Percentiles rank a stretch among this genome's conserved stretches.
Conservation (phyloP, 2,888 invertebrate species). For the Creontiades dilutus region DNA sequence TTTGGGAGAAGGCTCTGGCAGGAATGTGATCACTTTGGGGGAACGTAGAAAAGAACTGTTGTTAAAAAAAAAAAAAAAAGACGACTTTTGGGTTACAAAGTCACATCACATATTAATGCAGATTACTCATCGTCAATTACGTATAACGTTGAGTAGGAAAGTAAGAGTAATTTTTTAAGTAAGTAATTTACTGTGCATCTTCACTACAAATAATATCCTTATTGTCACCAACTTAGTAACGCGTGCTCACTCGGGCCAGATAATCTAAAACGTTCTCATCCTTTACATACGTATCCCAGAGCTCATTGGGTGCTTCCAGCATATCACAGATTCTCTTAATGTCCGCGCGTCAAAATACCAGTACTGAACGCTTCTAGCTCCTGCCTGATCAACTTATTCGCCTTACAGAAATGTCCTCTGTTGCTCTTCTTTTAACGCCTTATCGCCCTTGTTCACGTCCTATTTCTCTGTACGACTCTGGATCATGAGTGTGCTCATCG, state of each 20-base stretch:
- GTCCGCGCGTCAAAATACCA: no score
- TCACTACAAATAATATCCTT: background rate
- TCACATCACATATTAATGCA: slow-evolving; percentile 19
- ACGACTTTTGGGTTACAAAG: background rate
- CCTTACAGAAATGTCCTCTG: no score
- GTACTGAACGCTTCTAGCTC: no score
- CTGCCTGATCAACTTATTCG: no score
- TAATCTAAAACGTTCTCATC: slow-evolving; percentile 41
- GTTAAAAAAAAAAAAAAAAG: background rate
- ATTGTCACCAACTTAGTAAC: slow-evolving; percentile 18
- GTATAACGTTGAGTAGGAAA: background rate
- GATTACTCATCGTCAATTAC: background rate
- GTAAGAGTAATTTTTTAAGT: background rate
- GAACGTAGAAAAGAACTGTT: slow-evolving; percentile 13
- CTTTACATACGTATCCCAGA: slow-evolving; percentile 18
- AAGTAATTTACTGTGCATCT: no score
- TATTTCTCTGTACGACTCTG: no score
- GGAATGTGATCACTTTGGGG: slow-evolving; percentile 6
- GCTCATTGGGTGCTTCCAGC: slow-evolving; percentile 37
- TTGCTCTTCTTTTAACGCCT: no score
- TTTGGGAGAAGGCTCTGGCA: background rate
- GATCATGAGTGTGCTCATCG: no score
- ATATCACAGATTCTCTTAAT: background rate
- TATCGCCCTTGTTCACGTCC: no score
- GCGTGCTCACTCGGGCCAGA: slow-evolving; percentile 16